Evolutionary conservation across 2,888 invertebrate genomes (phyloP).

Genomic region (Geophilus truncorum): DNA sequence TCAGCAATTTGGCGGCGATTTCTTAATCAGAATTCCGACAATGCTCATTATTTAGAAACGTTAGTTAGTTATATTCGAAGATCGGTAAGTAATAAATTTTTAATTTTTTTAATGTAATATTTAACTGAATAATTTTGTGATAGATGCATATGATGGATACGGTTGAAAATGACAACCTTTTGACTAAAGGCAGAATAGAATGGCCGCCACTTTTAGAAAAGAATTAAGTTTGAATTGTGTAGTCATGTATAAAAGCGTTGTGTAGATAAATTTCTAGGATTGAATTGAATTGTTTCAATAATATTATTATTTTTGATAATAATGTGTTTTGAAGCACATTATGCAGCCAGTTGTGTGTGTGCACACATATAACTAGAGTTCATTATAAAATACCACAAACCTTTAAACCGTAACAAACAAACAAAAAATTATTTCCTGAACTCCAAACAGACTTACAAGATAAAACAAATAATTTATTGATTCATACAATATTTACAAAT

Average conservation of each 20-base stretch:
- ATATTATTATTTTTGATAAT: too few species aligned
- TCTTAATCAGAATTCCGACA: slow-evolving; percentile 40
- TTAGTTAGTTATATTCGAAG: slow-evolving; percentile 44
- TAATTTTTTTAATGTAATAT: too few species aligned
- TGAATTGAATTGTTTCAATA: too few species aligned
- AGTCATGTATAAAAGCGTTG: too few species aligned
- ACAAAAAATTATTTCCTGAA: neutral
- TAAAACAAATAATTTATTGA: neutral
- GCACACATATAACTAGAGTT: too few species aligned
- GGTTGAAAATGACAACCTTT: neutral
- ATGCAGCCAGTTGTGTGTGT: too few species aligned
- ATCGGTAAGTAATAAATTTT: too few species aligned
- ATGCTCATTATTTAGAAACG: slow-evolving; percentile 39
- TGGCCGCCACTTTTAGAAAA: neutral
- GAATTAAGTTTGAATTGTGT: neutral
- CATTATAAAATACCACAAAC: too few species aligned
- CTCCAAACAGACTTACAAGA: too few species aligned
- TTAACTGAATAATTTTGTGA: neutral
- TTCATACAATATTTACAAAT: neutral
- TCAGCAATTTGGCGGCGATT: slow-evolving; percentile 44
- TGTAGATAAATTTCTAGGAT: too few species aligned
- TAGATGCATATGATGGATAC: neutral
- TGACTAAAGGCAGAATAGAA: neutral
- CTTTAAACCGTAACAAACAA: too few species aligned
- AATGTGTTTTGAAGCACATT: too few species aligned